Evolutionary conservation across 2,113 vertebrate species (phyloP).

Genomic region (Podarcis cretensis): DNA sequence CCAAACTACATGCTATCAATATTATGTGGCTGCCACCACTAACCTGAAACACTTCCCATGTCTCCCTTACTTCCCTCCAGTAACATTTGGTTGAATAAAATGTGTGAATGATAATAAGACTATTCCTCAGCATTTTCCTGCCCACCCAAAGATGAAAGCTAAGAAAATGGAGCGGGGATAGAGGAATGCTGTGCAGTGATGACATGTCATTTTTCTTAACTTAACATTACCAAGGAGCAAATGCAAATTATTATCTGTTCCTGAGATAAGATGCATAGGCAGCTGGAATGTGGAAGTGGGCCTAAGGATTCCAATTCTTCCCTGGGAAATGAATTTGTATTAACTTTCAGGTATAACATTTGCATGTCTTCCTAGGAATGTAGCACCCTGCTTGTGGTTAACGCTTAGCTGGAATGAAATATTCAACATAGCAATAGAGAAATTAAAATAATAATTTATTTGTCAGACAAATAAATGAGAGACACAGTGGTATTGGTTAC

Average conservation of each 20-base stretch:
- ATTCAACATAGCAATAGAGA: too few species aligned
- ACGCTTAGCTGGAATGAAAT: too few species aligned
- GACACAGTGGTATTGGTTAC: too few species aligned
- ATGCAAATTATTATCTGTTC: neutral
- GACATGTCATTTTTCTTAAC: neutral
- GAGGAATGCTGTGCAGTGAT: neutral
- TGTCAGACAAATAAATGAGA: too few species aligned
- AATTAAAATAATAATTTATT: too few species aligned
- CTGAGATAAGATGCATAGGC: neutral
- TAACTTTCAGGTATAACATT: neutral
- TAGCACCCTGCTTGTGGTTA: too few species aligned
- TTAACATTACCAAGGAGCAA: neutral
- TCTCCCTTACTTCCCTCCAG: neutral
- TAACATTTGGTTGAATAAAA: neutral
- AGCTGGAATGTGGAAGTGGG: neutral
- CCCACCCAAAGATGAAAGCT: neutral
- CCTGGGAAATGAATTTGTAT: neutral
- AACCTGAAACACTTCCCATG: neutral
- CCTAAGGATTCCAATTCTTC: neutral
- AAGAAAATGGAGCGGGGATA: neutral
- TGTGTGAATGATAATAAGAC: too few species aligned
- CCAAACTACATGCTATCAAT: neutral
- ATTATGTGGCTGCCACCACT: too few species aligned
- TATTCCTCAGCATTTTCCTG: neutral
- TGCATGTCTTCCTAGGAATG: neutral